Evolutionary conservation across 2,888 invertebrate species (phyloP).

Genomic region (Syrphus vitripennis): DNA sequence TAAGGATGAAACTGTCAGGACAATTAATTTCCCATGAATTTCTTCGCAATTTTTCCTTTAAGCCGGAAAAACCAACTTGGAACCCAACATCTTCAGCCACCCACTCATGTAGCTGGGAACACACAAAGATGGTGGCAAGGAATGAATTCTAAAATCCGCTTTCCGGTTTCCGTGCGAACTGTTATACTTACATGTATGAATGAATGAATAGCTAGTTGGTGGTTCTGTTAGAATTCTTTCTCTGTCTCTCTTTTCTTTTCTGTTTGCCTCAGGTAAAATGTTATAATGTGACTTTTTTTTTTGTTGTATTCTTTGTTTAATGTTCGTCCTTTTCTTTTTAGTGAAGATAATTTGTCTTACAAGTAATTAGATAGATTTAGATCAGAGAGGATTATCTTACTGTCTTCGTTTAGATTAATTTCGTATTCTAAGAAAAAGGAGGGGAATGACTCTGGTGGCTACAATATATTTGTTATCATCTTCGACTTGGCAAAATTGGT

Average conservation of each 20-base stretch:
- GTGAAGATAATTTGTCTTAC: constrained; percentile 66
- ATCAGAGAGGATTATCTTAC: constrained; percentile 68
- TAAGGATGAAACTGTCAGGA: constrained; percentile 63
- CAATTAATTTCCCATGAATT: constrained; percentile 70
- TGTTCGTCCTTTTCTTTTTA: constrained; percentile 26
- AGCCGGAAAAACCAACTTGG: constrained; percentile 26
- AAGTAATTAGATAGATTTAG: constrained; percentile 71
- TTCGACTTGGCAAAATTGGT: constrained; percentile 43
- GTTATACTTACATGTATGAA: neutral
- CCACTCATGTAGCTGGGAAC: neutral
- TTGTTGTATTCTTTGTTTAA: constrained; percentile 8
- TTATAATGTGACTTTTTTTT: neutral
- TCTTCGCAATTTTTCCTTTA: constrained; percentile 39
- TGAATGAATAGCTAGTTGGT: constrained; percentile 2
- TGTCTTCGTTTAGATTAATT: constrained; percentile 69
- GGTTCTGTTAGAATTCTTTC: constrained; percentile 27
- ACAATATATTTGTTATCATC: constrained; percentile 57
- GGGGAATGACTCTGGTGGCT: neutral
- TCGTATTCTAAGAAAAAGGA: constrained; percentile 49
- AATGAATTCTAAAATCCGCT: constrained; percentile 59
- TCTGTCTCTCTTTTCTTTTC: neutral
- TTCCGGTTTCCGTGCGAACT: constrained; percentile 57
- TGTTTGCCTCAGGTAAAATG: neutral
- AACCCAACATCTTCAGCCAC: neutral
- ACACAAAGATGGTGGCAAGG: constrained; percentile 6